These are phyloP conservation scores for Eptatretus burgeri DNA, from an alignment of 2,113 vertebrate genomes.

Conservation along the genomic window DNA sequence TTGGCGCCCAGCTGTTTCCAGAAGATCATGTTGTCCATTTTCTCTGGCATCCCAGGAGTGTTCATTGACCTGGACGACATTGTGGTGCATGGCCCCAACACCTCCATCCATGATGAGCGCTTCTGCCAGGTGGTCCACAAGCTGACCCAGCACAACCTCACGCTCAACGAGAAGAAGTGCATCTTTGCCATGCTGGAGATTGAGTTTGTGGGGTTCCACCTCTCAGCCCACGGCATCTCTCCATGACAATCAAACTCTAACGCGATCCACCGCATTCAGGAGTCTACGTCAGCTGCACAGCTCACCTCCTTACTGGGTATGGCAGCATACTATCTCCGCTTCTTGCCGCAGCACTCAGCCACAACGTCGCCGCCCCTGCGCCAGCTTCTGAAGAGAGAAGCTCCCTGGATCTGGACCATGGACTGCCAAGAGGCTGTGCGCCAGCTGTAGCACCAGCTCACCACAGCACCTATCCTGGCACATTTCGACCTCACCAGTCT, in stretches of 20 bases:
- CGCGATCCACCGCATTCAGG: background rate
- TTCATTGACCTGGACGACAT: too few species aligned
- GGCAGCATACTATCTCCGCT: background rate
- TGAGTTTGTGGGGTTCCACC: too few species aligned
- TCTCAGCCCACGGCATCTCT: background rate
- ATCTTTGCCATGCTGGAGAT: too few species aligned
- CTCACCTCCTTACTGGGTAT: background rate
- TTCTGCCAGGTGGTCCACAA: background rate
- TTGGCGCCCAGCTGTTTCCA: background rate
- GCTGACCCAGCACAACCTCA: too few species aligned
- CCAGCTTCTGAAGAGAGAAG: background rate
- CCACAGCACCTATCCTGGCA: too few species aligned
- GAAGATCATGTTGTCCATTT: background rate
- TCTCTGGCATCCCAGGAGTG: too few species aligned
- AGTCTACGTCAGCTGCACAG: background rate
- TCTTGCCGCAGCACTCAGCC: slow-evolving; percentile 3
- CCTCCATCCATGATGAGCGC: background rate
- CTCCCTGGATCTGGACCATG: background rate
- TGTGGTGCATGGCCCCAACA: background rate
- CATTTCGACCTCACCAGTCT: too few species aligned
- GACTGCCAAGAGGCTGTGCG: background rate
- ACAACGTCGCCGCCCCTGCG: background rate
- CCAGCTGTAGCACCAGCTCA: too few species aligned
- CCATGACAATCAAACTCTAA: background rate
- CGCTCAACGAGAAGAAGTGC: too few species aligned